Percentiles rank a stretch among this genome's conserved stretches.
phyloP scores from a whole-genome alignment of 37 sponge, comb jelly and placozoan species.

The Geodia barretti region DNA sequence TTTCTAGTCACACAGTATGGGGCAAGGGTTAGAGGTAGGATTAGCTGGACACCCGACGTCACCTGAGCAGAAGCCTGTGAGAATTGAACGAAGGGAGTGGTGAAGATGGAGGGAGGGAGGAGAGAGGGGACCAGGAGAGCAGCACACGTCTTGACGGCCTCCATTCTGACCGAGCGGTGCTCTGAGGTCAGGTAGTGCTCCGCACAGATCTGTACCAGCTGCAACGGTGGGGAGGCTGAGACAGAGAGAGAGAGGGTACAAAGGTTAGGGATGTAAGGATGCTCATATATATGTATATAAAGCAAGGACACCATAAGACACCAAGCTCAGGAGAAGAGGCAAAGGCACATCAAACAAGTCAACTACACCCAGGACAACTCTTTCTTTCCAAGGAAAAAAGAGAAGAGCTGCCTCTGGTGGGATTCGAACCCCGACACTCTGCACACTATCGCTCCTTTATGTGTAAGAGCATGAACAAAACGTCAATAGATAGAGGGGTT shows the following conservation, averaged over 20 bases:
- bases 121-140: conserved; percentile 76
- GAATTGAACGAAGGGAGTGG: conserved; percentile 35
- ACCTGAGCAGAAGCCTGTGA: conserved; percentile 10
- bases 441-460: too few relatives aligned
- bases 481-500: too few relatives aligned
- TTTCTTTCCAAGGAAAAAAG: too few relatives aligned
- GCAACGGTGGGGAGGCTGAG: conserved; percentile 66
- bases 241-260: neutral
- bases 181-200: conserved; percentile 71
- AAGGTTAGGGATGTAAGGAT: too few relatives aligned
- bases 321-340: too few relatives aligned
- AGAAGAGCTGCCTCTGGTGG: too few relatives aligned
- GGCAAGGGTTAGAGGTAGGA: conserved; percentile 17
- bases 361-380: too few relatives aligned
- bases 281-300: neutral
- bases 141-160: conserved; percentile 86
- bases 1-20: too few relatives aligned
- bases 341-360: too few relatives aligned
- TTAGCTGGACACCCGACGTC: conserved; percentile 33
- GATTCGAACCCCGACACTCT: too few relatives aligned
- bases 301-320: too few relatives aligned
- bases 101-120: conserved; percentile 54
- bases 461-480: too few relatives aligned
- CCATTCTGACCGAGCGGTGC: conserved; percentile 65
- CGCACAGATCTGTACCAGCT: conserved; percentile 84